These are phyloP conservation scores for Micromesistius poutassou DNA, from an alignment of 2,797 vertebrate genomes.

Conservation along the genomic window DNA sequence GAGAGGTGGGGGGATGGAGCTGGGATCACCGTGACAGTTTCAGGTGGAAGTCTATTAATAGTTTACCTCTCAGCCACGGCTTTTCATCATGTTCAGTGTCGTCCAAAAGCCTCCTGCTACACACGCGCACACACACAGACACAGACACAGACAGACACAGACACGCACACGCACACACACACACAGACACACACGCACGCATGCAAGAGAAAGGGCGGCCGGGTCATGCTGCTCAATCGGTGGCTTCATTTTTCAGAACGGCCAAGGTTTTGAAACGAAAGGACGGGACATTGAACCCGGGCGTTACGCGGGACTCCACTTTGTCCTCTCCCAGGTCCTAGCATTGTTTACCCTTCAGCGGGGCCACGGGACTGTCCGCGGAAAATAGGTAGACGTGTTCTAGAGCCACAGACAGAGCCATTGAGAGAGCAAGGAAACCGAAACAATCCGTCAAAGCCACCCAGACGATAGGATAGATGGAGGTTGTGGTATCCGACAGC, in stretches of 20 bases:
- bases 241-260: constrained; percentile 76
- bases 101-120: constrained; percentile 76
- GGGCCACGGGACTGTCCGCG: constrained; percentile 50
- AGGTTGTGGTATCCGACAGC: constrained; percentile 43
- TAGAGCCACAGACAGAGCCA: not conserved
- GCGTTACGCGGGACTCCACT: constrained; percentile 71
- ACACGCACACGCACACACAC: not conserved
- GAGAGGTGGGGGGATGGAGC: constrained; percentile 51
- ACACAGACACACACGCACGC: not conserved
- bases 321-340: constrained; percentile 65
- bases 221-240: constrained; percentile 76
- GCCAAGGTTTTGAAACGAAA: constrained; percentile 77
- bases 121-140: constrained; percentile 12
- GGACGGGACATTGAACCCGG: constrained; percentile 69
- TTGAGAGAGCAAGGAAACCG: constrained; percentile 29
- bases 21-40: constrained; percentile 78
- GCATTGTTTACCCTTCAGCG: constrained; percentile 50
- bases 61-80: constrained; percentile 77
- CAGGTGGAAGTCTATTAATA: constrained; percentile 84
- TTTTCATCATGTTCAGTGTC: constrained; percentile 75
- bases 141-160: not conserved
- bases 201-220: constrained; percentile 47
- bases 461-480: constrained; percentile 41
- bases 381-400: not conserved
- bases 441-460: constrained; percentile 55